These are phyloP conservation scores for Equus quagga DNA, from an alignment of 2,113 vertebrate genomes.

Conservation along the genomic window DNA sequence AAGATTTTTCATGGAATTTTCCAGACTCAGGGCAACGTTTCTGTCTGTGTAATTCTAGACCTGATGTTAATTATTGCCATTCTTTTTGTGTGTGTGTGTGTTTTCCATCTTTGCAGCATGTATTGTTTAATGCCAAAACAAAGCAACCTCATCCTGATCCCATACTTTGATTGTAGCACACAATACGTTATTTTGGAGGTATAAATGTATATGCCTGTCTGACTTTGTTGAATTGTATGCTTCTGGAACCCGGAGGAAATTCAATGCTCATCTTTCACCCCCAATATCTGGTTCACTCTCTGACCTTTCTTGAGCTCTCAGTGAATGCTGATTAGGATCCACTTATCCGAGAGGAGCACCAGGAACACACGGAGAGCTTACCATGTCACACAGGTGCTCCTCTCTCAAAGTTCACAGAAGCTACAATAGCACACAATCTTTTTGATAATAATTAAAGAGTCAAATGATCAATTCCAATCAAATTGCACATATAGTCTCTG, in stretches of 20 bases:
- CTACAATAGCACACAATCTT: background rate
- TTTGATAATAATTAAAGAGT: background rate
- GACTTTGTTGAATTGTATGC: background rate
- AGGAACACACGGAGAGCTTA: background rate
- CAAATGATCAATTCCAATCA: background rate
- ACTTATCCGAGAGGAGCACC: background rate
- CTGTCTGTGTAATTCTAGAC: background rate
- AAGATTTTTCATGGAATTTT: background rate
- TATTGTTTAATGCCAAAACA: background rate
- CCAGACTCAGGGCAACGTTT: background rate
- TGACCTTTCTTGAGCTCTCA: background rate
- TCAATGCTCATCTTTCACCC: background rate
- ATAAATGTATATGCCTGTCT: background rate
- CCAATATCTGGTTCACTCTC: background rate
- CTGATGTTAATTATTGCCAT: background rate
- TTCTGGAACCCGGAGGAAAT: background rate
- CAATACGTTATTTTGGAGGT: background rate
- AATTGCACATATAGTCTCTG: background rate
- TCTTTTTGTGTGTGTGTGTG: background rate
- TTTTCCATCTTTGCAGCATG: background rate
- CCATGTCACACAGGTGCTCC: fast-evolving
- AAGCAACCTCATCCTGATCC: background rate
- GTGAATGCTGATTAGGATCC: background rate
- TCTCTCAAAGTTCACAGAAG: background rate
- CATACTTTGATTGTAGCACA: background rate